These are phyloP conservation scores for Callyntrura sp. DNA, from an alignment of 2,888 invertebrate genomes.

Conservation along the genomic window DNA sequence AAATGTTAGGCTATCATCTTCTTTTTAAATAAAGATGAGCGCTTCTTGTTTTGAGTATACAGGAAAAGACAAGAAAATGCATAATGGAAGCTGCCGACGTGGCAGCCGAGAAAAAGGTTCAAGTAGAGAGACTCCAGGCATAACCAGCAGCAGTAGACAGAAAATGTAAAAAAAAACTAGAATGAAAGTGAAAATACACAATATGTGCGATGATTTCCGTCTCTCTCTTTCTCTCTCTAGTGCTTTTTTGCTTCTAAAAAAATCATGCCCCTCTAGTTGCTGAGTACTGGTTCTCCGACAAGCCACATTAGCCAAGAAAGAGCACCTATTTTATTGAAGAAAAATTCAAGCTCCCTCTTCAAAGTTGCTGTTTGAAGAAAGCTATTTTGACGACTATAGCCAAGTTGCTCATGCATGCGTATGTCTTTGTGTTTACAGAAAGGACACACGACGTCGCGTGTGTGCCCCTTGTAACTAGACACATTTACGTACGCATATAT, in stretches of 20 bases:
- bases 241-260: not conserved
- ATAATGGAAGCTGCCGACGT: not conserved
- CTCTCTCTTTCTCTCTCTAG: slow-evolving; percentile 1
- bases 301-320: slow-evolving; percentile 37
- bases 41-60: not conserved
- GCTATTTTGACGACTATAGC: not conserved
- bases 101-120: slow-evolving; percentile 29
- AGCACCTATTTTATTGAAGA: slow-evolving; percentile 2
- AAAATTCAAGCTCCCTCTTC: not conserved
- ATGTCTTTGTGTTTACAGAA: too few species aligned
- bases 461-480: too few species aligned
- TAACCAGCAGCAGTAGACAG: not conserved
- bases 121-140: slow-evolving; percentile 8
- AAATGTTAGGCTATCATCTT: slow-evolving; percentile 53
- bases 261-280: not conserved
- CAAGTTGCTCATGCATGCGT: slow-evolving; percentile 1
- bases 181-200: slow-evolving; percentile 26
- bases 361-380: not conserved
- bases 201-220: slow-evolving; percentile 43
- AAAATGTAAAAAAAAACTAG: slow-evolving; percentile 13
- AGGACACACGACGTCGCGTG: too few species aligned
- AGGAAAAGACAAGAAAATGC: slow-evolving; percentile 21
- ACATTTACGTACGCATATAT: slow-evolving; percentile 1
- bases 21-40: slow-evolving; percentile 58
- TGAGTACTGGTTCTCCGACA: not conserved